phyloP scores from a whole-genome alignment of 2,113 vertebrate species.

The Origma solitaria region DNA sequence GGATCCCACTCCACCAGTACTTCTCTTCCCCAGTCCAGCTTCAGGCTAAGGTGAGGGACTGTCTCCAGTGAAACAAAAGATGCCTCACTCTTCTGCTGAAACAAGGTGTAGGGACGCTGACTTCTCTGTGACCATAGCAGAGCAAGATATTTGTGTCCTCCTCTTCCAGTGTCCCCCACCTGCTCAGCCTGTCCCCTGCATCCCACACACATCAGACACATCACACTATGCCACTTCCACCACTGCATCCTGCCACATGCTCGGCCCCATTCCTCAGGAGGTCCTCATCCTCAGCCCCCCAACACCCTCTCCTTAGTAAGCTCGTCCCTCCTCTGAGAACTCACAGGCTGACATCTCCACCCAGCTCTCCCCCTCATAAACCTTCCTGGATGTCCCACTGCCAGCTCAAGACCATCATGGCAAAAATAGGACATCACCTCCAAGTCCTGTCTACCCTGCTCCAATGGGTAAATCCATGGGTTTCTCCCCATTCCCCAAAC shows the following conservation, averaged over 20 bases:
- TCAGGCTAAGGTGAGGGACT: not conserved
- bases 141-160: not conserved
- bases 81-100: not conserved
- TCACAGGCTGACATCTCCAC: not conserved
- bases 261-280: rapidly evolving
- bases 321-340: not conserved
- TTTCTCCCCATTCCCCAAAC: not conserved
- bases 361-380: not conserved
- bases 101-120: not conserved
- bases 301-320: not conserved
- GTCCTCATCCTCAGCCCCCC: not conserved
- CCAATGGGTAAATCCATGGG: not conserved
- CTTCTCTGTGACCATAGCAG: not conserved
- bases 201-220: not conserved
- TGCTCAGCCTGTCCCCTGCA: not conserved
- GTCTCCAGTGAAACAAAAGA: not conserved
- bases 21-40: not conserved
- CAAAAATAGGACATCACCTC: not conserved
- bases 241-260: not conserved
- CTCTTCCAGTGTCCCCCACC: not conserved
- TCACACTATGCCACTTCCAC: not conserved
- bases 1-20: not conserved
- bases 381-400: not conserved
- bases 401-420: not conserved
- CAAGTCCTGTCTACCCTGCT: not conserved